Evolutionary conservation across 2,888 invertebrate genomes (phyloP).

Genomic region (Eurytoma adleriae): DNA sequence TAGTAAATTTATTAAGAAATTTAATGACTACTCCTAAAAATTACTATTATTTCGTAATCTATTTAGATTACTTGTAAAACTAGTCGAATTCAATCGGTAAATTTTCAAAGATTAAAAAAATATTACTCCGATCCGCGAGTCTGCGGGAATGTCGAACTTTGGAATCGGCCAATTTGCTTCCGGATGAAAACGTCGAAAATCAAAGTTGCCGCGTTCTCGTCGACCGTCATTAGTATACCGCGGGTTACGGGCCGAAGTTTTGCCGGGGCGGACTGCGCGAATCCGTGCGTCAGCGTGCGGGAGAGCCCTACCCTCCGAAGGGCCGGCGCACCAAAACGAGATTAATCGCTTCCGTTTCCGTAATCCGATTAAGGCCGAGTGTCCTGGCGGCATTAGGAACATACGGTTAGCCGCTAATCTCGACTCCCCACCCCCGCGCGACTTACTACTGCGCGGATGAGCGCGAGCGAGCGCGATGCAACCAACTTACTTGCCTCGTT

Average conservation of each 20-base stretch:
- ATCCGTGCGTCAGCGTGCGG: slow-evolving; percentile 23
- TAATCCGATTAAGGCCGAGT: slow-evolving; percentile 62
- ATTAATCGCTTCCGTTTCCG: slow-evolving; percentile 63
- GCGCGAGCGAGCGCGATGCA: not conserved
- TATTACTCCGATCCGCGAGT: too few relatives aligned
- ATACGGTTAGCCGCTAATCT: slow-evolving; percentile 62
- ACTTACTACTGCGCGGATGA: not conserved
- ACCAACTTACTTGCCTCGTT: slow-evolving; percentile 9
- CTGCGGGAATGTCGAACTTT: too few relatives aligned
- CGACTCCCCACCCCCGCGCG: slow-evolving; percentile 54
- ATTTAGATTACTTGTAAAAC: too few relatives aligned
- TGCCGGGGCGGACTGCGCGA: slow-evolving; percentile 16
- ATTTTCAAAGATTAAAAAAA: too few relatives aligned
- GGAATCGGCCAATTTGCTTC: not conserved
- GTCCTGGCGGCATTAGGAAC: slow-evolving; percentile 47
- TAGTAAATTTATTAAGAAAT: too few relatives aligned
- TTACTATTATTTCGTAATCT: too few relatives aligned
- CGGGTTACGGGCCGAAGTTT: not conserved
- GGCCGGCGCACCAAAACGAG: slow-evolving; percentile 57
- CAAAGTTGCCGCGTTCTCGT: not conserved
- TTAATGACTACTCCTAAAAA: too few relatives aligned
- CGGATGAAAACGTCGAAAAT: slow-evolving; percentile 1
- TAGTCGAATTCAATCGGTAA: too few relatives aligned
- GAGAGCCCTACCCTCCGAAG: not conserved
- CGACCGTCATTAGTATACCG: not conserved